Base-by-base conservation (phyloP, 2,113 vertebrate species). In the Microtus ochrogaster region DNA sequence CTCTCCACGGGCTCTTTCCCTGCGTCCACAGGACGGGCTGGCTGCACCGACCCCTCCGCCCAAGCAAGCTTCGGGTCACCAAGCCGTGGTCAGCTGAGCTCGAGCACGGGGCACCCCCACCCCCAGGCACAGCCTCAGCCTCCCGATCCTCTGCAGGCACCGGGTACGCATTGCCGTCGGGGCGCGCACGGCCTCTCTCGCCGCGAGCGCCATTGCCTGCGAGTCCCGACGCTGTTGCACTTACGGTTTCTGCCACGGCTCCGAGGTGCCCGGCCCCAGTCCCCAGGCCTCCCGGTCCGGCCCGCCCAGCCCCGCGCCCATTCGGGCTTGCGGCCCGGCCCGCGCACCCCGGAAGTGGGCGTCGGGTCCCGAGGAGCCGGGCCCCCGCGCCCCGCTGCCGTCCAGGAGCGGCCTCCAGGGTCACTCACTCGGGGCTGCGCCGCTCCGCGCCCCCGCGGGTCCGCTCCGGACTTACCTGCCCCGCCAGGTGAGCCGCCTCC, bases 401-500 rank as follows among this genome's bases (percentile, higher is more conserved):
- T 58, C 85, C 44, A 44, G 58, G 78, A 22, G 33, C 77, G 52
- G 90, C 65, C 72, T 88, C 61, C 28, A 41, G 91, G 91, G 94
- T 91, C 93, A 70, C 88, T 70, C 81, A 39, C 72, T 2, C 3
- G 44, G 76, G 49, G 84, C 79, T 81, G 49, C 76, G 85, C 58
- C 0, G 79, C 33, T 68, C 74, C 88, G 95, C 58, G 79, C 61
- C 92, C 95, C 96, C 94, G 92, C 49, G 16, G 91, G 95, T 96
- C 97, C 79, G 70, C 88, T 93, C 98, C 68, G 86, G 93, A 94
- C 95, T 97, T 98, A 98, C 98, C 98, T 98, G 98, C 98, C 86
- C 95, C 96, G 95, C 98, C 97, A 97, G 98, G 97, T 98, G 96
- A 97, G 66, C 97, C 83, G 97, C 98, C 96, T 89, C 92, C 96